phyloP scores from a whole-genome alignment of 2,797 vertebrate species.

The Spinibarbus caldwelli region DNA sequence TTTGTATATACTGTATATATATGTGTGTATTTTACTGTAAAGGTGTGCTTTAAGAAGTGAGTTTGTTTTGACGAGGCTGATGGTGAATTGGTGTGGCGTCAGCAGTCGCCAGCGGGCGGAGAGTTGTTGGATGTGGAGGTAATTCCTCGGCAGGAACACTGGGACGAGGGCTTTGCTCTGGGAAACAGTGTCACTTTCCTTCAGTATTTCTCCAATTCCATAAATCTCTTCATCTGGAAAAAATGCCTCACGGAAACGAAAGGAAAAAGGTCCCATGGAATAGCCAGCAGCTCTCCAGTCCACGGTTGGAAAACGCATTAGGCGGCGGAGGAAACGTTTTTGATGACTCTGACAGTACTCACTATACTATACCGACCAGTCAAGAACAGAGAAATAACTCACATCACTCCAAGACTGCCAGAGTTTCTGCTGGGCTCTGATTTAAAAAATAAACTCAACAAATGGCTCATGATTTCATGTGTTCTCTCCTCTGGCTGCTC shows the following conservation, averaged over 20 bases:
- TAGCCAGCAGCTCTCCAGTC: conserved; percentile 61
- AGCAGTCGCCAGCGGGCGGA: background rate
- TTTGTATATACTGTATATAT: background rate
- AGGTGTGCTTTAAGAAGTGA: background rate
- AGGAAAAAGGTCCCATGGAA: conserved; percentile 61
- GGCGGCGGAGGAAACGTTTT: background rate
- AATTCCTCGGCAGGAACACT: conserved; percentile 36
- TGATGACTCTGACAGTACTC: conserved; percentile 15
- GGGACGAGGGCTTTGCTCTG: conserved; percentile 18
- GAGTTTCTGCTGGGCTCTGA: conserved; percentile 30
- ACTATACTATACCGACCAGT: conserved; percentile 4
- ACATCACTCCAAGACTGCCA: conserved; percentile 38
- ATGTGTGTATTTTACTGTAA: background rate
- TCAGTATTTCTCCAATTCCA: conserved; percentile 61
- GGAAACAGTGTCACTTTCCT: conserved; percentile 37
- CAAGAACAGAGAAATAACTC: conserved; percentile 22
- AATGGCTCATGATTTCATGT: conserved; percentile 6
- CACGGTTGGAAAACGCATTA: conserved; percentile 68
- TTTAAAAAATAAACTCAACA: conserved; percentile 45
- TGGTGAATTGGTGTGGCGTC: background rate
- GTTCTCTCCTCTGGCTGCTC: background rate
- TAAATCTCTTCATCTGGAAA: conserved; percentile 75
- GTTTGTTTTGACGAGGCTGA: background rate
- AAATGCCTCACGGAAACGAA: conserved; percentile 65
- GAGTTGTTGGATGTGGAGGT: conserved; percentile 31